phyloP scores from a whole-genome alignment of 2,888 invertebrate genomes.

The Tipula vernalis region DNA sequence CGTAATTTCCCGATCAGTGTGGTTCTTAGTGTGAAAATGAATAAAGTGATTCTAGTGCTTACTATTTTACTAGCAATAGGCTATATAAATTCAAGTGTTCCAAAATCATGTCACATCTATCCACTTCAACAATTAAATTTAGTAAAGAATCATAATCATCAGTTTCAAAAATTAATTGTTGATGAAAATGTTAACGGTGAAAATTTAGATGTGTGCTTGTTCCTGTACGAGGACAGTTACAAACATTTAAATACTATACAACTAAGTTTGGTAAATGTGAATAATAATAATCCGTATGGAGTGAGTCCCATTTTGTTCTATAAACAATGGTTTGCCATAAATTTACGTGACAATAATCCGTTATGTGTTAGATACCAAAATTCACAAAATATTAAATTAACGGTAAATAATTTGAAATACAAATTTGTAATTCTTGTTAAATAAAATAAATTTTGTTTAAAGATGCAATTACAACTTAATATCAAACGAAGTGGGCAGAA shows the following conservation, averaged over 20 bases:
- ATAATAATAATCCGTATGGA: neutral
- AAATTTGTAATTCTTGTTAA: neutral
- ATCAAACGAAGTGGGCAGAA: neutral
- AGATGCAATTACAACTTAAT: neutral
- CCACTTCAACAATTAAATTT: neutral
- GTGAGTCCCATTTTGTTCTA: neutral
- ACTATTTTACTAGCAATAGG: neutral
- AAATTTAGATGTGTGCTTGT: neutral
- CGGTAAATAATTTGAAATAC: neutral
- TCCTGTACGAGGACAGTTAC: neutral
- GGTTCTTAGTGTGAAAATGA: no score
- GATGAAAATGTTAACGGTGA: neutral
- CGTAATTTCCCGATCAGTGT: no score
- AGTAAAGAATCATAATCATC: neutral
- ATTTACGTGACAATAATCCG: neutral
- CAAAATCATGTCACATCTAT: neutral
- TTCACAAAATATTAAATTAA: neutral
- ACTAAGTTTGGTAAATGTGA: neutral
- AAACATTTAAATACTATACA: neutral
- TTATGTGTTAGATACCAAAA: neutral
- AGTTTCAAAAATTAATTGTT: neutral
- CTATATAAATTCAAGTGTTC: neutral
- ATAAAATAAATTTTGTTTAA: neutral
- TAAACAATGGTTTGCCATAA: neutral
- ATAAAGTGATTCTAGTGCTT: no score